A percentile compares a stretch with the other conserved stretches of the same genome.
These are phyloP conservation scores for Mya arenaria DNA, from an alignment of 1,140 invertebrate species.

Conservation along the genomic window DNA sequence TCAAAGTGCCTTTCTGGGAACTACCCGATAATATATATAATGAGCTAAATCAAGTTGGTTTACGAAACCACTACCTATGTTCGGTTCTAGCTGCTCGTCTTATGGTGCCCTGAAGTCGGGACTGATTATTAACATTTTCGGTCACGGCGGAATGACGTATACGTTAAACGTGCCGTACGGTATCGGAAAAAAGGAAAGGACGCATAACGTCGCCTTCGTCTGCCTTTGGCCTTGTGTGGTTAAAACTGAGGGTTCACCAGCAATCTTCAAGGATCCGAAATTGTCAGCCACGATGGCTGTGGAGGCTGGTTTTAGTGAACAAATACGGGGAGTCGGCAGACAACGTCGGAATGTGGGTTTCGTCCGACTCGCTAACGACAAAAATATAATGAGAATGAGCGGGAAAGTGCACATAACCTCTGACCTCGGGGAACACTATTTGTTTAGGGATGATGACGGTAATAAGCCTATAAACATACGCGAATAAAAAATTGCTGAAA, in stretches of 20 bases:
- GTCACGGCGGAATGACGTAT: slow-evolving; percentile 81
- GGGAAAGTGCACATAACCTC: slow-evolving; percentile 73
- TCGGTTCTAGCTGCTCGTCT: slow-evolving; percentile 79
- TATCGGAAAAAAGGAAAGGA: slow-evolving; percentile 79
- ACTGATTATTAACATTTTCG: slow-evolving; percentile 82
- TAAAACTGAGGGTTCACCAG: slow-evolving; percentile 74
- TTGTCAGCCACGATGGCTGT: slow-evolving; percentile 18
- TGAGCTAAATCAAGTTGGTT: slow-evolving; percentile 81
- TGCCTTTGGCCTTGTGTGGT: slow-evolving; percentile 82
- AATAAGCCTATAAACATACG: slow-evolving; percentile 39
- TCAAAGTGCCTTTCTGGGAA: slow-evolving; percentile 79
- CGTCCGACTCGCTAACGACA: slow-evolving; percentile 72
- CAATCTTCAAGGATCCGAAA: neutral
- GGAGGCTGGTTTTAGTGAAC: slow-evolving; percentile 46
- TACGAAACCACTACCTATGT: slow-evolving; percentile 82
- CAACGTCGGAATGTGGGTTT: slow-evolving; percentile 76
- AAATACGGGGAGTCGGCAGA: slow-evolving; percentile 71
- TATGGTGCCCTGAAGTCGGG: slow-evolving; percentile 80
- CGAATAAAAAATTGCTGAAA: slow-evolving; percentile 44
- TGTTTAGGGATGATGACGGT: slow-evolving; percentile 78
- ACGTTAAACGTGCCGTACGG: slow-evolving; percentile 81
- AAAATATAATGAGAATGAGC: slow-evolving; percentile 75
- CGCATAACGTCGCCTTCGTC: slow-evolving; percentile 79
- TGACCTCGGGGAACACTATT: slow-evolving; percentile 77
- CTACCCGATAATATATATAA: slow-evolving; percentile 75